Evolutionary conservation across 2,113 vertebrate species (phyloP), one percentile per base, ranked within the genome.

Genomic region (Corythoichthys haematopterus): DNA sequence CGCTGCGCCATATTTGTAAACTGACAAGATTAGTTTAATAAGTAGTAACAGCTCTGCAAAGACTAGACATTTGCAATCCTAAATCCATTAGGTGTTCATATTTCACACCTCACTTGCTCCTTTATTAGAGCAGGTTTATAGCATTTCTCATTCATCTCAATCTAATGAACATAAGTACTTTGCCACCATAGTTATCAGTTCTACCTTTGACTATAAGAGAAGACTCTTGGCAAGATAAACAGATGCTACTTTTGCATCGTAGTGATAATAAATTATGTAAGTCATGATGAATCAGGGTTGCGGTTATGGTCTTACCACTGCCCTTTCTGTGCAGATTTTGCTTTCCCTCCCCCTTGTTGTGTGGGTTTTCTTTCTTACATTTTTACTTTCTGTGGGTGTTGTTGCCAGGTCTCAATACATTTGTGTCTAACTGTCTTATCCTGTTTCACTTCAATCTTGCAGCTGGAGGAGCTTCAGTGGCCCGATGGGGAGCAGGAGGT

Each of bases 381-480:
- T n/a, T 60, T n/a, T n/a, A 43, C 58, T 60, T n/a, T 40, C 37
- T 20, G 37, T 43, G 37, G 36, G 57, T n/a, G 59, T 61, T 11
- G 40, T 45, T 16, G 38, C 16, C 38, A 45, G 38, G 38, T 43
- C 38, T 61, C 43, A 28, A 46, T 38, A 16, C 16, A 10, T 70
- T 66, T 60, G 6, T 75, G 37, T 16, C 68, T 74, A 58, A 78
- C 64, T 46, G 47, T 68, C 13, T 48, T 35, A 38, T 59, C 59
- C 43, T 69, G 57, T 66, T 56, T 80, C 51, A 79, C 70, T 69
- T 80, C 68, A 75, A 58, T 81, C 61, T 73, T 71, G 66, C 81
- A 90, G 89, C 79, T 90, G 80, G 89, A 89, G 66, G 89, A 90
- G 66, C 89, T 90, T 46, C 87, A 87, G 80, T 90, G 89, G 89